Percentiles rank a stretch among this genome's conserved stretches.
Conservation (phyloP, 2,113 vertebrate species). For the Saguinus imperator region DNA sequence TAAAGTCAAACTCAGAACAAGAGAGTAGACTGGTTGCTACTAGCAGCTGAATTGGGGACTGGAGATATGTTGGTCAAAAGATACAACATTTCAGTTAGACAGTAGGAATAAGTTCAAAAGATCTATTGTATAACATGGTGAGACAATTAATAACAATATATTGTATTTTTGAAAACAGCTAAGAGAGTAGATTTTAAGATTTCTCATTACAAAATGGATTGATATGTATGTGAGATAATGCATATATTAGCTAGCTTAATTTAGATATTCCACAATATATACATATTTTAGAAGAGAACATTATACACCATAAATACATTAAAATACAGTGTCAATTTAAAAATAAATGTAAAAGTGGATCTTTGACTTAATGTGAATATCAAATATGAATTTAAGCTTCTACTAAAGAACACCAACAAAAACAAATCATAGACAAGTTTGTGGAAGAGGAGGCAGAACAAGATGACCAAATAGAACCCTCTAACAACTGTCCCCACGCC, state of each 20-base stretch:
- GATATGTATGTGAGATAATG: neutral
- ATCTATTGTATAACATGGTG: neutral
- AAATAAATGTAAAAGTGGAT: neutral
- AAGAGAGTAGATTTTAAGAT: neutral
- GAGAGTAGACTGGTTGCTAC: neutral
- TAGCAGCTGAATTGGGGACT: neutral
- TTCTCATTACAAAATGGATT: neutral
- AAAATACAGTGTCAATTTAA: neutral
- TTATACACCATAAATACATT: neutral
- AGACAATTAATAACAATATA: neutral
- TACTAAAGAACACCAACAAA: neutral
- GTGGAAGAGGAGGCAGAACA: no score
- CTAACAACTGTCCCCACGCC: no score
- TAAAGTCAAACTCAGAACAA: neutral
- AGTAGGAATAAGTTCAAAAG: neutral
- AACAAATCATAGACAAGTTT: neutral
- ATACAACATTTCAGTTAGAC: neutral
- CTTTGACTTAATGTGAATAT: neutral
- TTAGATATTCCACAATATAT: neutral
- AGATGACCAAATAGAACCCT: no score
- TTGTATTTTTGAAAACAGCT: neutral
- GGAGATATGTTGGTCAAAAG: neutral
- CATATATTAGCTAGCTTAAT: neutral
- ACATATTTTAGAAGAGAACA: neutral
- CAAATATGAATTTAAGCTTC: neutral